Base-by-base conservation (phyloP, 2,113 vertebrate genomes). In the Paedocypris sp. region DNA sequence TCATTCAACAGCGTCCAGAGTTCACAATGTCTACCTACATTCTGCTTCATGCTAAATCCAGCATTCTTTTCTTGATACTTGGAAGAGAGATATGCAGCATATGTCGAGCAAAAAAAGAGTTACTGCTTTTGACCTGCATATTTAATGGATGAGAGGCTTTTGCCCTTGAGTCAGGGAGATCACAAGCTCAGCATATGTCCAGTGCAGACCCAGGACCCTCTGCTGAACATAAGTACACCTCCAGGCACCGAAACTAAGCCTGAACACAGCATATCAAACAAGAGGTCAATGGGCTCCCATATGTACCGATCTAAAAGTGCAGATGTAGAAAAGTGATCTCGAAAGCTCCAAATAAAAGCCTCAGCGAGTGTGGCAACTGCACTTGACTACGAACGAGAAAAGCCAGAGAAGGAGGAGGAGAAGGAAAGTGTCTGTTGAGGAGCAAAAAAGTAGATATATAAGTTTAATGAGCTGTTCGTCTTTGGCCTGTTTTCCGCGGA, bases 161-260 rank as follows among this genome's bases (percentile, higher is more conserved):
- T 62, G 51, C 62, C 62, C 62, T 62, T 52, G 38, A 69, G 66
- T 66, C 67, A 49, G 16, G 18, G 42, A 45, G 66, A 62, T 71
- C 68, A 53, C 41, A 36, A 52, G 31, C 62, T 64, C 71, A 75
- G 74, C 60, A 63, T 64, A 73, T 68, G 54, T 67, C 67, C 70
- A 60, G 64, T 46, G 13, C 46, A 52, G 54, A 65, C 33, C 32
- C 9, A n/a, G 26, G 25, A 64, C 62, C 50, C 52, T 50, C 49
- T 52, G 45, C 49, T 9, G n/a, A 57, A 51, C 41, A 58, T 45
- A 62, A 43, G 42, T 54, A 52, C 57, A 68, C 66, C 62, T 60
- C 53, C 43, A 59, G 49, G 52, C 70, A 29, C 36, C 29, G 36
- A 42, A 15, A 26, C 67, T 7, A 29, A 13, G 39, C 23, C 39